Evolutionary conservation across 2,888 invertebrate species (phyloP).

Genomic region (Bombyx huttoni): DNA sequence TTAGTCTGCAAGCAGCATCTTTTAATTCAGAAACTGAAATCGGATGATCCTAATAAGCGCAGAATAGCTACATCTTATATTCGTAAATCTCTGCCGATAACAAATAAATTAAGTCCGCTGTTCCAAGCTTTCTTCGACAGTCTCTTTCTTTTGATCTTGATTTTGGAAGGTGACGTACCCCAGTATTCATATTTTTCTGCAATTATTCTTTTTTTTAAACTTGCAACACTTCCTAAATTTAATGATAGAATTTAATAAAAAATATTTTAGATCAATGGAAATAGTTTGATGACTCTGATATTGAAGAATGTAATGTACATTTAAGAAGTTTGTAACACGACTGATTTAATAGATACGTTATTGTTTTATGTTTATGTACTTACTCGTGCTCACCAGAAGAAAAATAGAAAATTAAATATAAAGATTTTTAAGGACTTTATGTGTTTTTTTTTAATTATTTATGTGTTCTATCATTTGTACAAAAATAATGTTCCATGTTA

Average conservation of each 20-base stretch:
- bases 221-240: neutral
- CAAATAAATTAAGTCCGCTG: neutral
- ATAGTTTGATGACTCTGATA: too few species aligned
- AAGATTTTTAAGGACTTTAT: conserved; percentile 9
- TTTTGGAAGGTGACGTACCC: too few species aligned
- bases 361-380: conserved; percentile 1
- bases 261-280: too few species aligned
- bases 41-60: too few species aligned
- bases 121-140: neutral
- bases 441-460: conserved; percentile 18
- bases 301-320: too few species aligned
- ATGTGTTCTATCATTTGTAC: conserved; percentile 52
- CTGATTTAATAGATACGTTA: conserved; percentile 4
- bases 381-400: conserved; percentile 35
- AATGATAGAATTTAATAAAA: too few species aligned
- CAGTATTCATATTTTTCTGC: too few species aligned
- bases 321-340: too few species aligned
- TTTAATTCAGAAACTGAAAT: too few species aligned
- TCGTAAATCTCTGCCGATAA: too few species aligned
- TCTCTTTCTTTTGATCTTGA: too few species aligned
- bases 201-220: neutral
- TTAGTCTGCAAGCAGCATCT: neutral
- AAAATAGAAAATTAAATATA: conserved; percentile 30
- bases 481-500: conserved; percentile 40
- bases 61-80: too few species aligned